A percentile compares a stretch with the other conserved stretches of the same genome.
Evolutionary conservation across 2,888 invertebrate genomes (phyloP).

Genomic region (Gerris lacustris): DNA sequence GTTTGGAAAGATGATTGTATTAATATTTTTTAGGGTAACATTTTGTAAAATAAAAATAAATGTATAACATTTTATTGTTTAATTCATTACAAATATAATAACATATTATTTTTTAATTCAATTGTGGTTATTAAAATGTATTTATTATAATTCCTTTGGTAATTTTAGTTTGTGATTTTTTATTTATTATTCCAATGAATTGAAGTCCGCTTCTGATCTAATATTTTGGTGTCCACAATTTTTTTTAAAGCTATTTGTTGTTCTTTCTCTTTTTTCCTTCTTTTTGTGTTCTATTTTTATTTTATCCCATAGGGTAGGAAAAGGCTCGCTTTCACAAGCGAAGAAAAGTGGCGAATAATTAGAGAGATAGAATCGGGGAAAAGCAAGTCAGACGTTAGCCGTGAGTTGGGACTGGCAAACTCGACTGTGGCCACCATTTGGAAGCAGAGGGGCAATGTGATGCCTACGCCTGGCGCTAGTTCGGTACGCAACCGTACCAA

Average conservation of each 20-base stretch:
- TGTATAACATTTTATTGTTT: no score
- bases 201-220: no score
- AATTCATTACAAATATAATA: not conserved
- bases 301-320: conserved; percentile 42
- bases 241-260: not conserved
- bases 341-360: conserved; percentile 49
- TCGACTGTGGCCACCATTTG: conserved; percentile 47
- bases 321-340: conserved; percentile 47
- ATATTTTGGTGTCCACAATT: no score
- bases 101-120: not conserved
- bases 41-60: no score
- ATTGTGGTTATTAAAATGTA: conserved; percentile 1
- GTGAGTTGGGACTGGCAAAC: conserved; percentile 45
- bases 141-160: not conserved
- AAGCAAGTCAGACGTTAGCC: conserved; percentile 46
- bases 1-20: no score
- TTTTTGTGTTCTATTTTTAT: not conserved
- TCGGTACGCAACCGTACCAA: conserved; percentile 24
- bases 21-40: no score
- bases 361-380: conserved; percentile 46
- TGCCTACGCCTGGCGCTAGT: conserved; percentile 28
- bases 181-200: no score
- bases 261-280: not conserved
- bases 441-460: conserved; percentile 43
- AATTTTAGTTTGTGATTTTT: no score